These are phyloP conservation scores for Aphis craccivora DNA, from an alignment of 1,140 invertebrate species.

Conservation along the genomic window DNA sequence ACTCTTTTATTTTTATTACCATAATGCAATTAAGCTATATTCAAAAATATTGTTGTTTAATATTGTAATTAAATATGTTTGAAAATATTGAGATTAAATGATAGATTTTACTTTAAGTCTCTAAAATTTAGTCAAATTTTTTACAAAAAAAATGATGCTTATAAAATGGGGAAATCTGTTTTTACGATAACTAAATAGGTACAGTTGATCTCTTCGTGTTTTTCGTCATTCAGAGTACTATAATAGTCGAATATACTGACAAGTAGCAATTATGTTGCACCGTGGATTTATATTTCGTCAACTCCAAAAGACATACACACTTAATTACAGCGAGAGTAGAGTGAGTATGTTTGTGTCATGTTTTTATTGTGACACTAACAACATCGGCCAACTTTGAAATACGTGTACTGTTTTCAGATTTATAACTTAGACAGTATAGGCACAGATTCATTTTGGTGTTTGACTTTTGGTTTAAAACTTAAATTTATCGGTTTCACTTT, in stretches of 20 bases:
- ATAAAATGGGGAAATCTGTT: not conserved
- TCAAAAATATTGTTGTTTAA: not conserved
- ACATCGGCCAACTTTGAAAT: not conserved
- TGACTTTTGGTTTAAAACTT: constrained; percentile 28
- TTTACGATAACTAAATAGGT: too few species aligned
- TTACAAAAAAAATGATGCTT: too few species aligned
- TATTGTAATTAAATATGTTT: constrained; percentile 2
- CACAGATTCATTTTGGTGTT: not conserved
- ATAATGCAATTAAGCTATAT: too few species aligned
- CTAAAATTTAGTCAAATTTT: not conserved
- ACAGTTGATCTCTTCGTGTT: not conserved
- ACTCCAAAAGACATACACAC: not conserved
- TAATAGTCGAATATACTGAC: not conserved
- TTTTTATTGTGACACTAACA: not conserved
- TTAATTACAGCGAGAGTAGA: not conserved
- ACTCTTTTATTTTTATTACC: not conserved
- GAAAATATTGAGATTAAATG: not conserved
- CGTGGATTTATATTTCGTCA: not conserved
- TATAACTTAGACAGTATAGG: not conserved
- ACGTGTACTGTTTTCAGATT: not conserved
- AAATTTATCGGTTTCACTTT: constrained; percentile 28
- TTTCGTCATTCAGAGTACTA: not conserved
- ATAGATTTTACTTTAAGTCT: not conserved
- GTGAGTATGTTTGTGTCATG: not conserved
- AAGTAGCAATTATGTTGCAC: not conserved